Evolutionary conservation across 2,888 invertebrate genomes (phyloP), one percentile per base, ranked within the genome.

Genomic region (Athripsodes cinereus): DNA sequence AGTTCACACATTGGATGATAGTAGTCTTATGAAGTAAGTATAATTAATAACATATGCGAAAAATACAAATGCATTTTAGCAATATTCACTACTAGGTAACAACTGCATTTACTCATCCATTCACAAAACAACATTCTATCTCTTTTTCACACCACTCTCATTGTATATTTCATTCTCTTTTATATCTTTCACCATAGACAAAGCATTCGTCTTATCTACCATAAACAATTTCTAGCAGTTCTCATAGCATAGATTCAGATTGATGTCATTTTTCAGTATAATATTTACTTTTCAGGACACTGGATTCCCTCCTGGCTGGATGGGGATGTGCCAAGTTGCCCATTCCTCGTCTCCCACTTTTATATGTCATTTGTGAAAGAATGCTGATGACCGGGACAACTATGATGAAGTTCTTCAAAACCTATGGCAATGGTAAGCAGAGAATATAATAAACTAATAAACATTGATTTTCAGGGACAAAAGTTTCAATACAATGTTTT

Each of bases 221-320:
- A 11, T 31, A 31, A 31, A 31, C n/a, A 31, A 31, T 31, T 6
- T 31, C 11, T 8, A 6, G 31, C 6, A 31, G 31, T 31, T 31
- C 11, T 31, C 11, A 31, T 31, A 6, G 6, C 11, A 8, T 31
- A 31, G 8, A 8, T 31, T 31, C 13, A 26, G 26, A 6, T 26
- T 26, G 26, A 26, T 26, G 26, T 26, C n/a, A n/a, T n/a, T 31
- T 26, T 46, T 44, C 16, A 34, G 22, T 22, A 10, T 19, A 2
- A 11, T 16, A 16, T 53, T 40, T 44, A 5, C 19, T 3, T 22
- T 53, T 2, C 19, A 61, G 62, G 35, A 50, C 52, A 11, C 52
- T 59, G 31, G 62, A 62, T 26, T 56, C 59, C n/a, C 52, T 49
- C 18, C 47, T 62, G n/a, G 56, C 62, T n/a, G 53, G 57, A 11